Evolutionary conservation across 2,113 vertebrate species (phyloP).

Genomic region (Lipophrys pholis): DNA sequence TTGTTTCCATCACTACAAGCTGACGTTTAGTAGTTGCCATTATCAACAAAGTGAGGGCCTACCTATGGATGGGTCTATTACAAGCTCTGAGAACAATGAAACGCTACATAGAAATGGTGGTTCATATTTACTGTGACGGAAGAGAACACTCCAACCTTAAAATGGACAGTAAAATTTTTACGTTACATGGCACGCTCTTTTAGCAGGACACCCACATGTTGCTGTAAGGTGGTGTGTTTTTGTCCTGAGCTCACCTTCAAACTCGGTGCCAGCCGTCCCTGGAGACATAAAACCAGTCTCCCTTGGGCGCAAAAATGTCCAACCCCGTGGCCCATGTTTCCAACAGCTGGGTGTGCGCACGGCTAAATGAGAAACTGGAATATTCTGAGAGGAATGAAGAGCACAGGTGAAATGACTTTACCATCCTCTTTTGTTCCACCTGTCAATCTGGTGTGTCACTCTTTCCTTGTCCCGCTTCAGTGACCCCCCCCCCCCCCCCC

Average conservation of each 20-base stretch:
- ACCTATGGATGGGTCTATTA: constrained; percentile 31
- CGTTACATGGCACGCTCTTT: constrained; percentile 11
- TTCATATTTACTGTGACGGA: constrained; percentile 15
- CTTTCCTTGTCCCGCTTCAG: constrained; percentile 32
- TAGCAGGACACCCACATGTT: constrained; percentile 32
- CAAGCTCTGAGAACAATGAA: constrained; percentile 2
- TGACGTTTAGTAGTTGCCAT: background rate
- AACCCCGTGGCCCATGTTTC: constrained; percentile 29
- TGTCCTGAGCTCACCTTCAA: constrained; percentile 59
- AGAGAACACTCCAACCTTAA: constrained; percentile 27
- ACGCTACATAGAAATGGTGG: constrained; percentile 4
- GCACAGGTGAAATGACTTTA: constrained; percentile 58
- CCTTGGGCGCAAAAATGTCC: constrained; percentile 49
- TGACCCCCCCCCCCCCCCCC: background rate
- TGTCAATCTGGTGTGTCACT: constrained; percentile 24
- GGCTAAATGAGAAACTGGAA: constrained; percentile 57
- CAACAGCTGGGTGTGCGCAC: constrained; percentile 46
- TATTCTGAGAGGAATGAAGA: constrained; percentile 22
- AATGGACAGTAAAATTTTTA: constrained; percentile 47
- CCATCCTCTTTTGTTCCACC: constrained; percentile 23
- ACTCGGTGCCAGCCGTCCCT: constrained; percentile 5
- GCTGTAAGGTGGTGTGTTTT: constrained; percentile 25
- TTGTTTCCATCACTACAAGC: constrained; percentile 7
- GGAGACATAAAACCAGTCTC: constrained; percentile 42
- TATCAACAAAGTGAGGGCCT: constrained; percentile 8